phyloP scores from a whole-genome alignment of 2,888 invertebrate genomes.

The Patella depressa region DNA sequence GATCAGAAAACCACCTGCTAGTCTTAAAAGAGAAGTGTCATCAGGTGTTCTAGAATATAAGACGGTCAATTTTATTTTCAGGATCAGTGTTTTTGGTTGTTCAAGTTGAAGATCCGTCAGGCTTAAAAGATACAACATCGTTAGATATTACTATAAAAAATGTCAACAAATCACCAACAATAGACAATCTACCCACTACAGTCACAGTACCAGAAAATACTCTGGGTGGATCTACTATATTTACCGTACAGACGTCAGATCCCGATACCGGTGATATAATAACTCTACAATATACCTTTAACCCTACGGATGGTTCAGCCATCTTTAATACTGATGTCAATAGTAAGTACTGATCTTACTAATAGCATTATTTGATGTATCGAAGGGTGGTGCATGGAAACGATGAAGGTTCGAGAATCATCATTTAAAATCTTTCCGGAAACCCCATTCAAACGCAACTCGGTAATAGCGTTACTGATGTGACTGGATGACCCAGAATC shows the following conservation, averaged over 20 bases:
- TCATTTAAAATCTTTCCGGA: too few relatives aligned
- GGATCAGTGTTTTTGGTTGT: neutral
- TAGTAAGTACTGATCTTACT: neutral
- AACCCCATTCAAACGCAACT: too few relatives aligned
- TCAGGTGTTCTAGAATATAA: too few relatives aligned
- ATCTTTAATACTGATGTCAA: neutral
- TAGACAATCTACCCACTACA: conserved; percentile 1
- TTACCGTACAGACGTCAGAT: neutral
- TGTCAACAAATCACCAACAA: conserved; percentile 13
- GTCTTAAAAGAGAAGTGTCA: too few relatives aligned
- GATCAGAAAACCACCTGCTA: too few relatives aligned
- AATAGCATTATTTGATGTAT: too few relatives aligned
- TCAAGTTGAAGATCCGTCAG: neutral
- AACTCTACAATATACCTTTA: conserved; percentile 4
- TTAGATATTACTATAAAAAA: neutral
- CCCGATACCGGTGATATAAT: neutral
- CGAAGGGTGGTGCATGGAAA: too few relatives aligned
- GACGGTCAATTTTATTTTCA: neutral
- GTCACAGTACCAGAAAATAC: conserved; percentile 15
- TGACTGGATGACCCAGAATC: too few relatives aligned
- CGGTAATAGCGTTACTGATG: too few relatives aligned
- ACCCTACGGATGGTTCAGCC: neutral
- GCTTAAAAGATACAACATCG: neutral
- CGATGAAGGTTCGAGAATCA: too few relatives aligned
- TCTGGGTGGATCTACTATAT: neutral